These are phyloP conservation scores for Lasius platythorax DNA, from an alignment of 2,888 invertebrate species.

Conservation along the genomic window DNA sequence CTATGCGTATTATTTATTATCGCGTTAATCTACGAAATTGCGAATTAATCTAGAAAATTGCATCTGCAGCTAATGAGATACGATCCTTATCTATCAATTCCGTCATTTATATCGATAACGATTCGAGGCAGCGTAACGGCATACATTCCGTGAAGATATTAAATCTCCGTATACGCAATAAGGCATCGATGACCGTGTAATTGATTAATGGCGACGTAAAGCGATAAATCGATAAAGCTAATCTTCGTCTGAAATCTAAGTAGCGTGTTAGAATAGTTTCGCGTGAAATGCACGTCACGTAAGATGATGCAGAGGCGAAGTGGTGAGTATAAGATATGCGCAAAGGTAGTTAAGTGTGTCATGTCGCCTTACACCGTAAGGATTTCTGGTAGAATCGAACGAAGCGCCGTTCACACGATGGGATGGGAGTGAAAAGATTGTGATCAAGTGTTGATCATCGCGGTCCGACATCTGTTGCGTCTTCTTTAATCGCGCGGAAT, in stretches of 20 bases:
- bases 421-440: conserved; percentile 52
- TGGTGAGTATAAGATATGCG: conserved; percentile 60
- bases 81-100: conserved; percentile 4
- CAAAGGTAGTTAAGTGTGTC: conserved; percentile 68
- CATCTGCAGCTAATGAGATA: background rate
- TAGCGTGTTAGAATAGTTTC: conserved; percentile 62
- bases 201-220: conserved; percentile 22
- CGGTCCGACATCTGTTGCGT: conserved; percentile 37
- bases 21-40: too few species aligned
- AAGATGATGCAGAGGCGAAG: conserved; percentile 53
- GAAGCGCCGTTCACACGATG: conserved; percentile 31
- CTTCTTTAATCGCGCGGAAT: conserved; percentile 17
- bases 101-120: background rate
- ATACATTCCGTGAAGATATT: background rate
- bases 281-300: conserved; percentile 55
- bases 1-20: background rate
- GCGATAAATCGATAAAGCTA: conserved; percentile 42
- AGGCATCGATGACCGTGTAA: conserved; percentile 30
- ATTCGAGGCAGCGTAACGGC: conserved; percentile 13
- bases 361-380: conserved; percentile 51
- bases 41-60: background rate
- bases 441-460: conserved; percentile 32
- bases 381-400: conserved; percentile 39
- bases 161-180: conserved; percentile 22
- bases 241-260: conserved; percentile 68